Base-by-base conservation (phyloP, 2,888 invertebrate genomes). In the Nasonovia ribisnigri region DNA sequence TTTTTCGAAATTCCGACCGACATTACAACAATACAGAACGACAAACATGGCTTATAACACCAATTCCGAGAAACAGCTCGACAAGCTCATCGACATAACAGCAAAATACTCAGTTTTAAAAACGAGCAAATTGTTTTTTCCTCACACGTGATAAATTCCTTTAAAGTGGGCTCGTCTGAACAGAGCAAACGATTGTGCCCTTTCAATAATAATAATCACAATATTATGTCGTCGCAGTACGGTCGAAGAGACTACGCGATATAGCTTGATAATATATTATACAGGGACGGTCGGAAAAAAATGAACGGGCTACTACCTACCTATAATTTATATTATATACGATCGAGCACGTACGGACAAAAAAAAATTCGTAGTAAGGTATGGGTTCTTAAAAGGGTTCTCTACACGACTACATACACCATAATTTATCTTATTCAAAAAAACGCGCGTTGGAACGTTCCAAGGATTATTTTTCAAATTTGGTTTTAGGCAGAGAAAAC, bases 201-300 rank as follows among this genome's bases (percentile, higher is more conserved):
- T 77, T 77, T 77, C 77, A n/a, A 77, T 77, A 77, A 24, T 36
- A 77, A 77, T 77, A 77, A 77, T 77, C 77, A 77, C 77, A 36
- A 77, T 77, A 51, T 51, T 51, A 36, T 42, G 77, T 77, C n/a
- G n/a, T n/a, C 77, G 77, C 36, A 24, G 20, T 77, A 77, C 36
- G 77, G 20, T 36, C 20, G 77, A 36, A 36, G 16, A 77, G 20
- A 77, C 36, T 20, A 36, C 20, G 77, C 36, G 20, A 20, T 36
- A 77, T 24, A 42, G 77, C 77, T 36, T 77, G 26, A 26, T 26
- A 36, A 26, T 26, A 36, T 77, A 36, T 77, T 20, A 20, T 16
- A 77, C 77, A 77, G 77, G 2, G 77, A 77, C 77, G 20, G 67
- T 77, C 20, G 20, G n/a, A 5, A 57, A 42, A 77, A 77, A 20